Percentiles rank a stretch among this genome's conserved stretches.
These are phyloP conservation scores for Heliconius aoede DNA, from an alignment of 2,888 invertebrate genomes.

Conservation along the genomic window DNA sequence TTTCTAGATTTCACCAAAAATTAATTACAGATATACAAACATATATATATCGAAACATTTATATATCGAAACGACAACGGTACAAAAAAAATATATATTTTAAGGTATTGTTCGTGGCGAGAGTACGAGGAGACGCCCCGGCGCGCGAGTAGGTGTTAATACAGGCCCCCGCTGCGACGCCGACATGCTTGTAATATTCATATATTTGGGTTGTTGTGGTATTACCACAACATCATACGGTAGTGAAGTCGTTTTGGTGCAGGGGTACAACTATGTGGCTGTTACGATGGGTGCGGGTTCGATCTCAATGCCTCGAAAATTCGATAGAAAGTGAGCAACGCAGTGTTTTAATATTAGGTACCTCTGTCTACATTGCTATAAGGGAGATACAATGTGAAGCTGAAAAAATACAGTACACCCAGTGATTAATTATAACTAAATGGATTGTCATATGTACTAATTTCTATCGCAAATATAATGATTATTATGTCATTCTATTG, in stretches of 20 bases:
- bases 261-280: no score
- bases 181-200: constrained; percentile 28
- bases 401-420: no score
- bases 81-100: constrained; percentile 15
- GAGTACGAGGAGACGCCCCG: constrained; percentile 46
- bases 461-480: no score
- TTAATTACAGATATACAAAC: background rate
- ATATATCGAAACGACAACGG: background rate
- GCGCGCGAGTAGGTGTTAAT: constrained; percentile 69
- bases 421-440: background rate
- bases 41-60: background rate
- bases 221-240: background rate
- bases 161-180: constrained; percentile 59
- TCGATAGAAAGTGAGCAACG: no score
- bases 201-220: background rate
- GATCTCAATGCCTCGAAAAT: no score
- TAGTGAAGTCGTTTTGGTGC: background rate
- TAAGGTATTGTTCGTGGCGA: constrained; percentile 9
- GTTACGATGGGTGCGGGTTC: no score
- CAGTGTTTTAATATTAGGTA: no score
- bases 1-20: background rate
- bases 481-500: no score
- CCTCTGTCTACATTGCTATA: no score
- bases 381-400: no score
- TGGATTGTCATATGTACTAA: no score